Base-by-base conservation (phyloP, 2,113 vertebrate genomes). In the Pygoscelis adeliae region DNA sequence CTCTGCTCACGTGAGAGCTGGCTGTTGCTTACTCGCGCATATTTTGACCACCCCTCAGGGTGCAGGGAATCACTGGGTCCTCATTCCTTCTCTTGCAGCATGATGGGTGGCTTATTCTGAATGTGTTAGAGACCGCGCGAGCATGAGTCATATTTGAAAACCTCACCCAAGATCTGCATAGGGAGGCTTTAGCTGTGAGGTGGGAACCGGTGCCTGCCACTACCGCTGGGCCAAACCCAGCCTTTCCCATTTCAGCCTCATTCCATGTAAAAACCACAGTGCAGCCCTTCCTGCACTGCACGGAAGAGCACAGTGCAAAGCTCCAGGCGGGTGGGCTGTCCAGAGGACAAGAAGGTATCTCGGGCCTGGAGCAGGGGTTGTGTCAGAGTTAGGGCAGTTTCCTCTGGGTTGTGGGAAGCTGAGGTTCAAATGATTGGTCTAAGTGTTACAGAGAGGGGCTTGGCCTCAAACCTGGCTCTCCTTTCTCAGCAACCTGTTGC, bases 301-400 rank as follows among this genome's bases (percentile, higher is more conserved):
- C 63, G 70, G 80, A 42, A 71, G 69, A 89, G 72, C 80, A 66
- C 89, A 90, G 83, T 58, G 72, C 16, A 53, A 58, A 73, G 25
- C 80, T 91, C 44, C 70, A 72, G 63, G 50, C 91, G 93, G 78
- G 96, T 93, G 91, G 95, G 93, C 93, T 97, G 52, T 34, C 55
- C 47, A 27, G 61, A 87, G 72, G 40, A 62, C 52, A 36, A 44
- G 77, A 84, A 96, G 3, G 27, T 29, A 25, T 74, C 49, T 72
- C 13, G 6, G 23, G 12, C 30, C 10, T 66, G 42, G 38, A 46
- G 21, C 53, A 55, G 66, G 14, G 34, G 26, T 32, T 40, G 12
- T 73, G 38, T 62, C 59, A 46, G 36, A 70, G 7, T n/a, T 71
- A 50, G 44, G 13, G 32, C 32, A 17, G 52, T 82, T 93, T 67